Evolutionary conservation across 2,797 vertebrate genomes (phyloP).

Genomic region (Acanthurus tractus): DNA sequence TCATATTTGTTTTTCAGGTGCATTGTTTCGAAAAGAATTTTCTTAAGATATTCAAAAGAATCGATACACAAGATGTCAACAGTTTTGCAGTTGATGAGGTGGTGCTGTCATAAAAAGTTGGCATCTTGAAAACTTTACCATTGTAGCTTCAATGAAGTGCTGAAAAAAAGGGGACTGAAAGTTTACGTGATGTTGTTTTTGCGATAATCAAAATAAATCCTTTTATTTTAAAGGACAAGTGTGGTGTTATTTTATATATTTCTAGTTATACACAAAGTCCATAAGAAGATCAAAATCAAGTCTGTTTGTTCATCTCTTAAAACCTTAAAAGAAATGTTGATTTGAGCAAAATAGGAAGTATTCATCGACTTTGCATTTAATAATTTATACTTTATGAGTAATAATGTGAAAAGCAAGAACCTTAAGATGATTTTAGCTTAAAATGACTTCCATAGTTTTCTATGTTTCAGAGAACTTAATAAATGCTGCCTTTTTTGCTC

Average conservation of each 20-base stretch:
- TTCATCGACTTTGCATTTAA: too few species aligned
- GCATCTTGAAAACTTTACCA: constrained; percentile 17
- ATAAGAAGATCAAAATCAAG: neutral
- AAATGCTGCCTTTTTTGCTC: constrained; percentile 8
- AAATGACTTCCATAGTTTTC: neutral
- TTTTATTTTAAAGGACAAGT: neutral
- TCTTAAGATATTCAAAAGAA: neutral
- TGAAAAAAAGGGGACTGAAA: constrained; percentile 3
- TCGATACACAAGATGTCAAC: neutral
- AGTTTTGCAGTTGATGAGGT: neutral
- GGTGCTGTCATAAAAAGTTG: neutral
- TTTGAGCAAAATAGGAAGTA: too few species aligned
- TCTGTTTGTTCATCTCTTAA: neutral
- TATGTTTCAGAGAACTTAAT: neutral
- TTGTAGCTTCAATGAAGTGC: constrained; percentile 58
- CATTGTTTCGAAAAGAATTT: neutral
- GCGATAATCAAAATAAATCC: neutral
- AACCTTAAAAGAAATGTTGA: neutral
- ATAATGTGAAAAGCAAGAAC: neutral
- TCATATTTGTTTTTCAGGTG: too few species aligned
- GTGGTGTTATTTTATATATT: neutral
- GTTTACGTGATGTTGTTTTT: constrained; percentile 9
- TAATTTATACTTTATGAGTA: too few species aligned
- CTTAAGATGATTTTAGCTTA: neutral
- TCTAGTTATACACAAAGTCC: neutral